Base-by-base conservation (phyloP, 1,140 invertebrate species). In the Sipha flava region DNA sequence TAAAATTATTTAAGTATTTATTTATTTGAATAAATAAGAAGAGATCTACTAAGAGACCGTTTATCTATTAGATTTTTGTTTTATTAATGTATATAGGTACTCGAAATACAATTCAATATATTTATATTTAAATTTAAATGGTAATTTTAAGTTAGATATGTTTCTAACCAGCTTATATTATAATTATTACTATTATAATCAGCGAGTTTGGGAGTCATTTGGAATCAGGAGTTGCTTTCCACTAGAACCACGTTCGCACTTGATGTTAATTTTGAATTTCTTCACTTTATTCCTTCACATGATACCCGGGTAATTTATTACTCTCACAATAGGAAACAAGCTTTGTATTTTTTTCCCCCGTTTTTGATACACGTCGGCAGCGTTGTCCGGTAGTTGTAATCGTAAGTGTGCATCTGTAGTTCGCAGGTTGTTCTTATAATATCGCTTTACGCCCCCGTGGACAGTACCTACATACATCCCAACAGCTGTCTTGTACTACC, bases 381-480 rank as follows among this genome's bases (percentile, higher is more conserved):
- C 34, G 64, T 43, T 68, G 64, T 49, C 40, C 40, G 68, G 68
- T 31, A 49, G 40, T 72, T n/a, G 68, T 47, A 73, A 73, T 73
- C 70, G 16, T 49, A 34, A 73, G 43, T 21, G 47, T 73, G 29
- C 47, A 73, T 73, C 70, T 73, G 23, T 73, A 73, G 70, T 49
- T 73, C 45, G 47, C 70, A 73, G 70, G 70, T 49, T 73, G 47
- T 73, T 72, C 47, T 37, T 37, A 14, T 66, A 66, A 66, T 23
- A 40, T 66, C n/a, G 23, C n/a, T 18, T 52, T 31, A 52, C 70
- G 23, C 43, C 70, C 70, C 70, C 45, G 16, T 29, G 31, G 7
- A 68, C 64, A 5, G n/a, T 18, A 31, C 14, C 26, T 37, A 26
- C n/a, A 16, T 21, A 43, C 23, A 45, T 23, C 16, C 45, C 16